Percentiles rank a stretch among this genome's conserved stretches.
Evolutionary conservation across 2,113 vertebrate genomes (phyloP).

Genomic region (Ameiurus melas): DNA sequence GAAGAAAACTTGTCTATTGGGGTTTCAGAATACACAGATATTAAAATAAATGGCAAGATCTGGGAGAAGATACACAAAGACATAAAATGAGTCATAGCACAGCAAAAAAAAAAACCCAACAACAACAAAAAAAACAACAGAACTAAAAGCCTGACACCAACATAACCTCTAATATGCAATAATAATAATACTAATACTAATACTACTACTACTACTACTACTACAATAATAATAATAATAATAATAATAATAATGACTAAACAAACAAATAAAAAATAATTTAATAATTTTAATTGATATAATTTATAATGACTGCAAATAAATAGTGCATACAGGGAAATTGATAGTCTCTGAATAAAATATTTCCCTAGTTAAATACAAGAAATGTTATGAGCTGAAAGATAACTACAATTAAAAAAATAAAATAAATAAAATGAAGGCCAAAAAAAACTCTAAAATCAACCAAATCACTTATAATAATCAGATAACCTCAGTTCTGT

Average conservation of each 20-base stretch:
- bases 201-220: too few species aligned
- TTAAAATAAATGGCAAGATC: background rate
- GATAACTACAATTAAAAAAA: background rate
- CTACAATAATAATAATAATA: background rate
- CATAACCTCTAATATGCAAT: background rate
- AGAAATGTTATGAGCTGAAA: background rate
- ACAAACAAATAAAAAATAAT: background rate
- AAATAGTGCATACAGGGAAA: background rate
- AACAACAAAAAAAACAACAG: too few species aligned
- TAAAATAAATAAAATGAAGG: background rate
- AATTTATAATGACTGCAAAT: background rate
- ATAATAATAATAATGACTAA: background rate
- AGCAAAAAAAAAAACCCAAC: background rate
- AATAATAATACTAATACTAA: background rate
- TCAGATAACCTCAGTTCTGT: background rate
- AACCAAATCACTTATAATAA: background rate
- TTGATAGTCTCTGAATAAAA: background rate
- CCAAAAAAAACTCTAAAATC: background rate
- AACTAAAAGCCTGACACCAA: background rate
- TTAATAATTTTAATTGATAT: background rate
- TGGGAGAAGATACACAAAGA: background rate
- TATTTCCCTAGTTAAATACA: background rate
- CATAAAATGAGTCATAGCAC: background rate
- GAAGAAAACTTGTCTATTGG: background rate
- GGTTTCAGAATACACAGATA: background rate